phyloP scores from a whole-genome alignment of 2,888 invertebrate species.

The Xestia rhomboidea region DNA sequence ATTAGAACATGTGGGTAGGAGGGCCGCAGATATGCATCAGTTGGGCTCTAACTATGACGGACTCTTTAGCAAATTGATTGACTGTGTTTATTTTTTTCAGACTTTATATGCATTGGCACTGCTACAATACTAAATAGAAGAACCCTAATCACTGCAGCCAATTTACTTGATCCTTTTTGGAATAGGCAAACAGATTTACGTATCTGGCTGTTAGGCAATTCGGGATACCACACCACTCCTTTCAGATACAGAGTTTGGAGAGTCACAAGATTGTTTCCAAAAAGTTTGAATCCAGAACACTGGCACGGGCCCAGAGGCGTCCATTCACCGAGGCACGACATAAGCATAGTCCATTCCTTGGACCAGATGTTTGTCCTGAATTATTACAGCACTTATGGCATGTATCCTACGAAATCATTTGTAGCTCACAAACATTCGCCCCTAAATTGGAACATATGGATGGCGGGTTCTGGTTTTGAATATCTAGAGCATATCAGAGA shows the following conservation, averaged over 20 bases:
- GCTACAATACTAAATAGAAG: constrained; percentile 75
- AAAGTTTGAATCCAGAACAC: constrained; percentile 78
- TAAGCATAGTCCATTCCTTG: constrained; percentile 69
- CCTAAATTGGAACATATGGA: constrained; percentile 45
- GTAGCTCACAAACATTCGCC: constrained; percentile 41
- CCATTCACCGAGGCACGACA: constrained; percentile 78
- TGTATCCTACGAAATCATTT: constrained; percentile 64
- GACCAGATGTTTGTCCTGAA: constrained; percentile 70
- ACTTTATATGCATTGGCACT: constrained; percentile 70
- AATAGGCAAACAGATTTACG: constrained; percentile 72
- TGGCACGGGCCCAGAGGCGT: constrained; percentile 77
- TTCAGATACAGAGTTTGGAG: constrained; percentile 78
- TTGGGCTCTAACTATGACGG: not conserved
- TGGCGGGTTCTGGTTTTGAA: constrained; percentile 75
- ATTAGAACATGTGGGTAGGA: too few relatives aligned
- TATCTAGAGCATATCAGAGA: constrained; percentile 72
- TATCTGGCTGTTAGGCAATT: constrained; percentile 77
- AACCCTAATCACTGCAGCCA: constrained; percentile 74
- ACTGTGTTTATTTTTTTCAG: constrained; percentile 65
- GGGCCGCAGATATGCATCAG: too few relatives aligned
- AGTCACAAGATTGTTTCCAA: constrained; percentile 72
- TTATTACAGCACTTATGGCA: constrained; percentile 37
- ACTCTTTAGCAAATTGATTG: not conserved
- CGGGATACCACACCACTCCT: constrained; percentile 69
- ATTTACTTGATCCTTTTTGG: constrained; percentile 72